phyloP scores from a whole-genome alignment of 2,888 invertebrate genomes.

The Acanthococcus lagerstroemiae region DNA sequence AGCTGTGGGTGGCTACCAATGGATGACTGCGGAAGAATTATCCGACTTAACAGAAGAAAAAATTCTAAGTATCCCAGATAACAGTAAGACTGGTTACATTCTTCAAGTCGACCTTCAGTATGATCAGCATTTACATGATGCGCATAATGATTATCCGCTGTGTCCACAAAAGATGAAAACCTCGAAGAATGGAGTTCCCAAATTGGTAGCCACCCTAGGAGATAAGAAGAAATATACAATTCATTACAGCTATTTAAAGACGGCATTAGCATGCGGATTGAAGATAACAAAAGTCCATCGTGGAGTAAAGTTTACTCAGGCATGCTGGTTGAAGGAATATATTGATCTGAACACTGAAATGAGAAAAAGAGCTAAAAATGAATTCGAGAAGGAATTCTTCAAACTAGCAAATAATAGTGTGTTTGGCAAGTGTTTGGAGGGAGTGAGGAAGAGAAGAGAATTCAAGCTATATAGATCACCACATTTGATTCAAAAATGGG shows the following conservation, averaged over 20 bases:
- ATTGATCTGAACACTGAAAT: slow-evolving; percentile 41
- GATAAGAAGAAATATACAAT: slow-evolving; percentile 38
- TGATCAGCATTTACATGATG: slow-evolving; percentile 40
- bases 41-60: not conserved
- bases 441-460: slow-evolving; percentile 36
- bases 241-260: slow-evolving; percentile 38
- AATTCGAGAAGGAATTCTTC: slow-evolving; percentile 40
- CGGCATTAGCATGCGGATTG: slow-evolving; percentile 37
- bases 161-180: too few relatives aligned
- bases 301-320: slow-evolving; percentile 41
- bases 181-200: too few relatives aligned
- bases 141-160: slow-evolving; percentile 39
- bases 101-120: slow-evolving; percentile 39
- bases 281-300: slow-evolving; percentile 39
- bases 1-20: slow-evolving; percentile 12
- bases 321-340: slow-evolving; percentile 40
- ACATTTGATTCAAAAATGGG: not conserved
- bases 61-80: slow-evolving; percentile 11
- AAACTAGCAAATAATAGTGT: slow-evolving; percentile 7
- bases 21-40: slow-evolving; percentile 15
- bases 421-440: slow-evolving; percentile 36
- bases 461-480: slow-evolving; percentile 48
- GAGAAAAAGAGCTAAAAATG: slow-evolving; percentile 38
- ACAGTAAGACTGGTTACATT: slow-evolving; percentile 8
- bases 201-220: slow-evolving; percentile 25